A percentile compares a stretch with the other conserved stretches of the same genome.
Conservation (phyloP, 2,113 vertebrate genomes). For the Neoarius graeffei region DNA sequence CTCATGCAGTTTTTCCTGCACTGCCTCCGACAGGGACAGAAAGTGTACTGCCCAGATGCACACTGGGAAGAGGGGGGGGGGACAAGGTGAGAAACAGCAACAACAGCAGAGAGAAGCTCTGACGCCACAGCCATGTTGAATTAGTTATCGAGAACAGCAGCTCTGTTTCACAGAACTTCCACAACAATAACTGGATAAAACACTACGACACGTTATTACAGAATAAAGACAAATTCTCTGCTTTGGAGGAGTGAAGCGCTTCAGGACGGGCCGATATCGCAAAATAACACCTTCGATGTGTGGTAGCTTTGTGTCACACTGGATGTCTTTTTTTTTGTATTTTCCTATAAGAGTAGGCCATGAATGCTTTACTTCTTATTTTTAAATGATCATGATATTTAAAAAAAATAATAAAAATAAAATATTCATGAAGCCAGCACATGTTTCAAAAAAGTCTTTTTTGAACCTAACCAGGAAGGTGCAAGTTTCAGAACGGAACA, state of each 20-base stretch:
- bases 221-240: background rate
- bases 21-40: conserved; percentile 83
- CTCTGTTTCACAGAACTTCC: background rate
- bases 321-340: background rate
- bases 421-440: background rate
- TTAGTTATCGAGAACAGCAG: background rate
- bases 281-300: too few relatives aligned
- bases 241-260: background rate
- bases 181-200: background rate
- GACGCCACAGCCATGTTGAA: background rate
- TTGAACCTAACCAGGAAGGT: background rate
- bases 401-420: background rate
- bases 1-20: conserved; percentile 85
- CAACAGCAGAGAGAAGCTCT: background rate
- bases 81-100: background rate
- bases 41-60: conserved; percentile 95
- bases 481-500: background rate
- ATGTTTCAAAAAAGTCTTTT: background rate
- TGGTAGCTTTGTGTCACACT: too few relatives aligned
- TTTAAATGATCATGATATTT: background rate
- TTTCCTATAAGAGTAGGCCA: too few relatives aligned
- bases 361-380: background rate
- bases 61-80: conserved; percentile 68
- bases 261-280: background rate
- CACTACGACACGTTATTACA: too few relatives aligned